phyloP scores from a whole-genome alignment of 2,888 invertebrate species.

The Neria commutata region DNA sequence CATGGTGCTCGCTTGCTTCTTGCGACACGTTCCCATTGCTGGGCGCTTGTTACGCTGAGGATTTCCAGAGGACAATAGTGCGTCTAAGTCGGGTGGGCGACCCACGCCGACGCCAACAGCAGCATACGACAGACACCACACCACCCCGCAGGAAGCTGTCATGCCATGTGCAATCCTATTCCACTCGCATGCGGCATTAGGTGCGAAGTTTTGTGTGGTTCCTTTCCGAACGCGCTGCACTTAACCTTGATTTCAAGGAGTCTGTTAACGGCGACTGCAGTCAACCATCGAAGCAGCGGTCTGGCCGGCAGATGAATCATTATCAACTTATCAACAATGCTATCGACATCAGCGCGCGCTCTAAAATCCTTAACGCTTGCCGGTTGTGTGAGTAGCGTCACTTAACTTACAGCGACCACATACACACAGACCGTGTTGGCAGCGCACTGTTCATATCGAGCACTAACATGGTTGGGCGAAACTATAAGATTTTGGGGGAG shows the following conservation, averaged over 20 bases:
- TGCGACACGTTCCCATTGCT: conserved; percentile 56
- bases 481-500: too few species aligned
- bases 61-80: conserved; percentile 62
- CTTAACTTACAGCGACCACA: too few species aligned
- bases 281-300: neutral
- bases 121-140: conserved; percentile 6
- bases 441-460: too few species aligned
- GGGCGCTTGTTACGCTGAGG: conserved; percentile 61
- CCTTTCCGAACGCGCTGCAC: conserved; percentile 11
- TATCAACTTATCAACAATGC: too few species aligned
- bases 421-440: too few species aligned
- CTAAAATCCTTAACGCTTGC: too few species aligned
- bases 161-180: too few species aligned
- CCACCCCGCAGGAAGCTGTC: conserved; percentile 27
- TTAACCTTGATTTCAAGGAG: conserved; percentile 51
- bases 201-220: neutral
- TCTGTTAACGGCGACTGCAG: conserved; percentile 13
- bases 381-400: too few species aligned
- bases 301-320: conserved; percentile 9
- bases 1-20: conserved; percentile 46
- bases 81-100: conserved; percentile 49
- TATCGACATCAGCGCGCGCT: too few species aligned
- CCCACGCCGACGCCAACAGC: neutral
- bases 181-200: too few species aligned
- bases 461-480: too few species aligned